Evolutionary conservation across 2,797 vertebrate genomes (phyloP).

Genomic region (Semotilus atromaculatus): DNA sequence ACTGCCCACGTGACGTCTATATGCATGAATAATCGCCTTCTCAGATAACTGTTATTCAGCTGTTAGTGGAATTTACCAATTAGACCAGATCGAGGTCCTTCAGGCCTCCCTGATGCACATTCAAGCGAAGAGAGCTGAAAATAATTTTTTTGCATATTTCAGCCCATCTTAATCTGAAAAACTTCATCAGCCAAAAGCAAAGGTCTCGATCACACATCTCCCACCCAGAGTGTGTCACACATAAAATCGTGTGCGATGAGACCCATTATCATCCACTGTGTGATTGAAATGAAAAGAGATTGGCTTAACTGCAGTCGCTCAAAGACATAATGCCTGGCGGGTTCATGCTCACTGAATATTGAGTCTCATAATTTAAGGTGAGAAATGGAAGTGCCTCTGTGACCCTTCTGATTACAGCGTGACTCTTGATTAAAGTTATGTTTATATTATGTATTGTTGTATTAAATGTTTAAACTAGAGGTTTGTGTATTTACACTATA

Average conservation of each 20-base stretch:
- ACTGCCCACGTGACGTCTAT: neutral
- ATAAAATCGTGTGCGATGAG: neutral
- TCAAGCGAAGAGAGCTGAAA: neutral
- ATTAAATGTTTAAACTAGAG: neutral
- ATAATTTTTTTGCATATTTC: neutral
- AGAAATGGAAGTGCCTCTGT: slow-evolving; percentile 3
- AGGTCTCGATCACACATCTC: neutral
- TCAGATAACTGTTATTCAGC: neutral
- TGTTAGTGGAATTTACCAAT: neutral
- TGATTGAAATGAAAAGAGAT: slow-evolving; percentile 22
- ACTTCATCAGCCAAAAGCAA: neutral
- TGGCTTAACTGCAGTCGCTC: slow-evolving; percentile 1
- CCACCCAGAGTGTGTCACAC: neutral
- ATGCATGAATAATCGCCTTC: neutral
- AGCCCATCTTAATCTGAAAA: neutral
- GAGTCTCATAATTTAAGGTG: slow-evolving; percentile 7
- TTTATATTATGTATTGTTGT: neutral
- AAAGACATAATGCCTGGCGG: neutral
- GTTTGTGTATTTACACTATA: neutral
- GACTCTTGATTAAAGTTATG: neutral
- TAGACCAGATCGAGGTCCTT: neutral
- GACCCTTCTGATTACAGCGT: neutral
- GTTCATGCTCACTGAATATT: neutral
- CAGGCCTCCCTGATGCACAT: neutral
- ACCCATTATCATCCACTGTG: slow-evolving; percentile 4